Conservation (phyloP, 2,113 vertebrate genomes). For the Neolamprologus falcicula region DNA sequence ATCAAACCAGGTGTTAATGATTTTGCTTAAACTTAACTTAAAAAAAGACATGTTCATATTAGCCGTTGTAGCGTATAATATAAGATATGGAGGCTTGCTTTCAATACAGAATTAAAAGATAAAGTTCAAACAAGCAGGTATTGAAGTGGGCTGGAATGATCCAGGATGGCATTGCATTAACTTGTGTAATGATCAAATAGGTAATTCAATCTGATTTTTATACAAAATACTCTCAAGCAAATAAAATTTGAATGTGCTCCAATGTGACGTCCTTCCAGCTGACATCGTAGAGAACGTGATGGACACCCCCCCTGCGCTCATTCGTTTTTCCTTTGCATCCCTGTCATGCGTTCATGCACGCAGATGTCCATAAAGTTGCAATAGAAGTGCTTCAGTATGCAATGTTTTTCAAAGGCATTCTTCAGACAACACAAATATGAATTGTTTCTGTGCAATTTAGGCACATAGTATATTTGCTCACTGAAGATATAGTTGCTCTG, state of each 20-base stretch:
- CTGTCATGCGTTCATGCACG: not conserved
- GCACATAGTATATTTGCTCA: not conserved
- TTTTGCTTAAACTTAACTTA: not conserved
- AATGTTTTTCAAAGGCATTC: not conserved
- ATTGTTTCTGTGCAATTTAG: not conserved
- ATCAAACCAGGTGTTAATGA: not conserved
- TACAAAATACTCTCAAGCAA: not conserved
- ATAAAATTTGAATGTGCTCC: not conserved
- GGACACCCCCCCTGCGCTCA: not conserved
- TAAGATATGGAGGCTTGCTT: not conserved
- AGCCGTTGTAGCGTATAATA: rapidly evolving
- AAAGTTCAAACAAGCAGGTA: not conserved
- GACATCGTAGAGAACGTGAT: not conserved
- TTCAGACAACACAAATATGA: not conserved
- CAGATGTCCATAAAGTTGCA: not conserved
- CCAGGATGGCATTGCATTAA: not conserved
- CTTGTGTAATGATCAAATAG: not conserved
- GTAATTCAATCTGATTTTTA: not conserved
- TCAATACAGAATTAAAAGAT: not conserved
- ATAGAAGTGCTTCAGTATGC: not conserved
- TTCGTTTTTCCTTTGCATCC: not conserved
- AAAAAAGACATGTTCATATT: not conserved
- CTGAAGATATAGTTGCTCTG: not conserved
- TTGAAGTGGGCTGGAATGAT: not conserved
- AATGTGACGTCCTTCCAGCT: not conserved